A percentile compares a stretch with the other conserved stretches of the same genome.
Evolutionary conservation across 2,888 invertebrate genomes (phyloP).

Genomic region (Trissonchulus sp.): DNA sequence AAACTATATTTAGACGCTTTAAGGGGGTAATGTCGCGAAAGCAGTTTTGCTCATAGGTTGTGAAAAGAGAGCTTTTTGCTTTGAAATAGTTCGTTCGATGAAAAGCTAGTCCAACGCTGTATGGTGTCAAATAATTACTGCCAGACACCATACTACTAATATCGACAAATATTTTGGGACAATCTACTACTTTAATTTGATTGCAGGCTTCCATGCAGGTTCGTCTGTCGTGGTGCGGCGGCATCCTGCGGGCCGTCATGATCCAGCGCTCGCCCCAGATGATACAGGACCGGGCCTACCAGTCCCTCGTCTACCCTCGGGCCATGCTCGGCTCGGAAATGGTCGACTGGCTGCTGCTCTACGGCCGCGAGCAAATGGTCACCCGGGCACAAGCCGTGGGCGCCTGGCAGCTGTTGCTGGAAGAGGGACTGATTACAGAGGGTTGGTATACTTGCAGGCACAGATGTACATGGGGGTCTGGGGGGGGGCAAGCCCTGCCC

Average conservation of each 20-base stretch:
- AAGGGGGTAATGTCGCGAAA: too few species aligned
- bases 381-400: constrained; percentile 66
- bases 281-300: constrained; percentile 61
- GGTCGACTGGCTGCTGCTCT: constrained; percentile 69
- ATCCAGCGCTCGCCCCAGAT: constrained; percentile 62
- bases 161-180: too few species aligned
- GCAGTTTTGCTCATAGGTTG: too few species aligned
- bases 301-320: constrained; percentile 52
- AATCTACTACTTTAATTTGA: too few species aligned
- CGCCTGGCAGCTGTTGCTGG: constrained; percentile 75
- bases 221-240: constrained; percentile 64
- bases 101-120: too few species aligned
- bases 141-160: too few species aligned
- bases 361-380: constrained; percentile 59
- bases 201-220: constrained; percentile 59
- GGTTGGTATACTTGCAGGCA: constrained; percentile 59
- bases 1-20: too few species aligned
- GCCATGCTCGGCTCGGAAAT: constrained; percentile 72
- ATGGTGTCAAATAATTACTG: too few species aligned
- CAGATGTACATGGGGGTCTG: too few species aligned
- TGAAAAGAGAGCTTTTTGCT: too few species aligned
- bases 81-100: too few species aligned
- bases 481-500: too few species aligned
- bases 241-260: constrained; percentile 65
- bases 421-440: constrained; percentile 70